Evolutionary conservation across 2,113 vertebrate species (phyloP).

Genomic region (Aptenodytes patagonicus): DNA sequence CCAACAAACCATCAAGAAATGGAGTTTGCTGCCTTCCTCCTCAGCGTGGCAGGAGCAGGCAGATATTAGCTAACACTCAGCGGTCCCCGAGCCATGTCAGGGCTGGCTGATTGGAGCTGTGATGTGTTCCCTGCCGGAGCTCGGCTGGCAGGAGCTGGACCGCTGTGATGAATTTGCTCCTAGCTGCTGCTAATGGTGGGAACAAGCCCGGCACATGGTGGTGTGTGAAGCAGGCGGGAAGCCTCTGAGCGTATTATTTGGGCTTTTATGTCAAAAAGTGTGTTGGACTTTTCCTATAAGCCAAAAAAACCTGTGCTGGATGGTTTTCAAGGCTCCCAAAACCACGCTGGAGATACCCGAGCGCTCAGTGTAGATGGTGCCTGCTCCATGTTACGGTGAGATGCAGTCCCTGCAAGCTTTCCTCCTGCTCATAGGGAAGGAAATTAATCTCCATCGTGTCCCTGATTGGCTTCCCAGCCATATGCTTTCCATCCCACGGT

Average conservation of each 20-base stretch:
- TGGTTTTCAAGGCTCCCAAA: not conserved
- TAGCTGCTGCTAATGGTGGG: not conserved
- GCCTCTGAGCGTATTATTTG: not conserved
- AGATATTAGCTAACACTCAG: not conserved
- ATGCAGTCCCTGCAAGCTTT: not conserved
- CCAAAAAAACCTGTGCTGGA: not conserved
- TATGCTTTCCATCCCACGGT: not conserved
- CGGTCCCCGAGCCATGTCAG: accelerated
- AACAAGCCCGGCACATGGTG: not conserved
- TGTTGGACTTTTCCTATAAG: not conserved
- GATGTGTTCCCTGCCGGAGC: not conserved
- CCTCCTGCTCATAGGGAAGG: not conserved
- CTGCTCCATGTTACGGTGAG: accelerated
- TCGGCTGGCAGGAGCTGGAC: not conserved
- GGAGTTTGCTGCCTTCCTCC: not conserved
- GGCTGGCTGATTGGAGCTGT: not conserved
- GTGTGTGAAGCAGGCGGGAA: accelerated
- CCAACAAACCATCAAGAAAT: not conserved
- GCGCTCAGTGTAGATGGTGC: not conserved
- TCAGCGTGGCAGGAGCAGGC: not conserved
- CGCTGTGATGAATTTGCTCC: not conserved
- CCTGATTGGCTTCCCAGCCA: not conserved
- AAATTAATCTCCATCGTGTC: not conserved
- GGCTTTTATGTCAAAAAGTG: not conserved
- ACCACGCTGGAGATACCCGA: not conserved